Evolutionary conservation across 1,140 invertebrate genomes (phyloP), one percentile per base, ranked within the genome.

Genomic region (Dendroctonus valens): DNA sequence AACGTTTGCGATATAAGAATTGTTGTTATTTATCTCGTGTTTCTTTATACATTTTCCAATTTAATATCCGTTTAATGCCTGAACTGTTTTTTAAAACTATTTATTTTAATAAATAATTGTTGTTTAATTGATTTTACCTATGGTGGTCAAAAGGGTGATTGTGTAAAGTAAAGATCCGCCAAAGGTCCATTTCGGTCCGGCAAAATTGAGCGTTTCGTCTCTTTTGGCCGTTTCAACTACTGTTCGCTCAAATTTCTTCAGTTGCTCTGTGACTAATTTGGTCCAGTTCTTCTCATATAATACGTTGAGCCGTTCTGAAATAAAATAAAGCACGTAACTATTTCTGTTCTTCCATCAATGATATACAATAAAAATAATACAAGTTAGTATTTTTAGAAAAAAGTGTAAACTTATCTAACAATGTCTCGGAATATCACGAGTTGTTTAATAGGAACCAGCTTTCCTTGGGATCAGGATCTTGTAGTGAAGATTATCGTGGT

Each of bases 221-320:
- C 77, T 80, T 73, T 83, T 84, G 50, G 90, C 88, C 0, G 90
- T 87, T 3, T 87, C 84, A 37, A 91, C 87, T 62, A 94, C 86
- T 38, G 87, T 84, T 14, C 85, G 81, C 77, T 94, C 91, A 73
- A 93, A 94, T 60, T 86, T 82, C 58, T 85, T 83, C 65, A 95
- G 81, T 72, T 91, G 86, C 69, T 87, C 84, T 68, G 89, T 86
- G 1, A 92, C 90, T 67, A 87, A 77, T 41, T 83, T 80, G 0
- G 91, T 92, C 91, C 92, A 94, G 74, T 94, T 91, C 41, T 87
- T 80, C 73, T 91, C 85, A 77, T 92, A 90, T 5, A 94, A 79
- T n/a, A 94, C 89, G 77, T 91, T 90, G 12, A 90, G 81, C 70
- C 87, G 83, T 77, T 90, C 89, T 91, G 84, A 38, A 86, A 85